Percentiles rank a stretch among this genome's conserved stretches.
Evolutionary conservation across 2,888 invertebrate species (phyloP).

Genomic region (Heteromyza rotundicornis): DNA sequence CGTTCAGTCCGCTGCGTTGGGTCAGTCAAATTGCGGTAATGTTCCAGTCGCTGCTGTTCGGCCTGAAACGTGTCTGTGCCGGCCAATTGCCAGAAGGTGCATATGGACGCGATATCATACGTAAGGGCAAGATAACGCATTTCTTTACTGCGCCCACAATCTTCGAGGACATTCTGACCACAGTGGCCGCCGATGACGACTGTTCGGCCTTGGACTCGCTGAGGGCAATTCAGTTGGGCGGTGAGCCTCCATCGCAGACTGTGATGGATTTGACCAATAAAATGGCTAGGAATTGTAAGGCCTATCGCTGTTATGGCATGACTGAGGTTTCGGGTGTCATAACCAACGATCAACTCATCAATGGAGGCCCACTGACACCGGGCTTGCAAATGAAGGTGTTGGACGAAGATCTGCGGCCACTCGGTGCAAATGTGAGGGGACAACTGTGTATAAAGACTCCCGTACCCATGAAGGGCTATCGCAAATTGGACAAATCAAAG

Average conservation of each 20-base stretch:
- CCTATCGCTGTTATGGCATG: constrained; percentile 34
- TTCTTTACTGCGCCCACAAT: constrained; percentile 31
- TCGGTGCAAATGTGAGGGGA: constrained; percentile 29
- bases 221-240: constrained; percentile 29
- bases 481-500: constrained; percentile 11
- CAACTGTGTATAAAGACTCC: constrained; percentile 28
- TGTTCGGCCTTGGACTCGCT: constrained; percentile 25
- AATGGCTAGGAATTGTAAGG: constrained; percentile 21
- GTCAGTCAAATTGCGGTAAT: constrained; percentile 33
- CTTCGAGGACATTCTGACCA: constrained; percentile 26
- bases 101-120: constrained; percentile 27
- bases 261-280: constrained; percentile 22
- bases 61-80: constrained; percentile 32
- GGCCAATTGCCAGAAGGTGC: constrained; percentile 12
- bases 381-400: constrained; percentile 31
- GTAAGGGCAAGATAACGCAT: constrained; percentile 26
- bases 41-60: constrained; percentile 30
- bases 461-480: constrained; percentile 30
- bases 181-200: constrained; percentile 19
- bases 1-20: constrained; percentile 34
- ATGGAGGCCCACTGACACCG: constrained; percentile 26
- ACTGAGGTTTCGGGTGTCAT: constrained; percentile 32
- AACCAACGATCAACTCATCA: constrained; percentile 29
- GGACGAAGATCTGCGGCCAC: constrained; percentile 22
- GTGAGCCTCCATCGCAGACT: constrained; percentile 25